Percentiles rank a stretch among this genome's conserved stretches.
phyloP scores from a whole-genome alignment of 2,888 invertebrate species.

The Protonemura montana region DNA sequence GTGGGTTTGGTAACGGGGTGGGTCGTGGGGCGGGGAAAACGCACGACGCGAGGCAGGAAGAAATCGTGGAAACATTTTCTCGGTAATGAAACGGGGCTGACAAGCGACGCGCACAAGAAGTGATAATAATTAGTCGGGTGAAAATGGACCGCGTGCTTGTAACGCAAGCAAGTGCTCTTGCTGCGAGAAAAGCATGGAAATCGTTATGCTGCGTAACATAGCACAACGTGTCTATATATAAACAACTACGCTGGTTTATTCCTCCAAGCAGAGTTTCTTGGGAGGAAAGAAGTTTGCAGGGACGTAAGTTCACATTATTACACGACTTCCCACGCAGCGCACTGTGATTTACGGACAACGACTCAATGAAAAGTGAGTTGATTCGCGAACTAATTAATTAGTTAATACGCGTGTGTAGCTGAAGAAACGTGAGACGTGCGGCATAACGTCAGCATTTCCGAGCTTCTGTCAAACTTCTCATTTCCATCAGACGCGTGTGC shows the following conservation, averaged over 20 bases:
- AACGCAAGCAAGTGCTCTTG: not conserved
- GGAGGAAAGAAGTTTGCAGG: not conserved
- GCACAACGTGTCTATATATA: too few species aligned
- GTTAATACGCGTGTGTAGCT: not conserved
- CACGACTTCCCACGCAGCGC: not conserved
- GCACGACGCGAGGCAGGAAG: not conserved
- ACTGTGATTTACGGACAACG: not conserved
- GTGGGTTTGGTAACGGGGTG: not conserved
- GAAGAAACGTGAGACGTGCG: not conserved
- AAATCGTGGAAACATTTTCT: conserved; percentile 4
- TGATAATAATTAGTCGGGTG: conserved; percentile 12
- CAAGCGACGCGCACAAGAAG: not conserved
- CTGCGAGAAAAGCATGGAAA: not conserved
- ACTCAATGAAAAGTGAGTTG: not conserved
- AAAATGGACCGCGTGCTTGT: not conserved
- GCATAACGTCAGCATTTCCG: not conserved
- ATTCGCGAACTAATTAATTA: not conserved
- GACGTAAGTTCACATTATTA: not conserved
- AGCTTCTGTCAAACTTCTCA: not conserved
- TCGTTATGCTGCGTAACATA: not conserved
- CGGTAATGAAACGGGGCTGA: not conserved
- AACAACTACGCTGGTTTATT: not conserved
- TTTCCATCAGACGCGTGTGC: not conserved
- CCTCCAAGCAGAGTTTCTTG: not conserved
- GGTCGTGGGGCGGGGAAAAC: not conserved